These are phyloP conservation scores for Gymnocheta viridis DNA, from an alignment of 2,888 invertebrate species.

Conservation along the genomic window DNA sequence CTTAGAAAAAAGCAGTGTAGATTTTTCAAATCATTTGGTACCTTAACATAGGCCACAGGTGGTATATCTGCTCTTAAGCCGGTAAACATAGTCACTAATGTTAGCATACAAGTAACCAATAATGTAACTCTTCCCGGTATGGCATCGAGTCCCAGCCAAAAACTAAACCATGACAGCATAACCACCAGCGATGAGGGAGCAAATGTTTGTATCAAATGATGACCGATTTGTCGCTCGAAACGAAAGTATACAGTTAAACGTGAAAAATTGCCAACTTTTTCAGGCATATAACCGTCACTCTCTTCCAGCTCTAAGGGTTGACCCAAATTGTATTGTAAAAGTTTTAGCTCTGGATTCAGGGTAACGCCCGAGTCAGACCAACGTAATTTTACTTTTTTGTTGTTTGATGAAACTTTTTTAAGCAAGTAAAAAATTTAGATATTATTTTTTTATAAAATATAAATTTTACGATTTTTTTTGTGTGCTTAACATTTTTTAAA, in stretches of 20 bases:
- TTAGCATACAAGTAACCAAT: constrained; percentile 92
- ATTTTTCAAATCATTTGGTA: constrained; percentile 76
- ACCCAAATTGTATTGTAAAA: constrained; percentile 90
- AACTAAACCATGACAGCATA: constrained; percentile 93
- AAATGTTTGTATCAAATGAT: constrained; percentile 92
- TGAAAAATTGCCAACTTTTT: constrained; percentile 92
- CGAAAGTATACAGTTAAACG: constrained; percentile 89
- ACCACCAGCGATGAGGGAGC: constrained; percentile 92
- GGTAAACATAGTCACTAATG: constrained; percentile 93
- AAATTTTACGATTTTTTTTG: neutral
- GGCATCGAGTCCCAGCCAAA: constrained; percentile 92
- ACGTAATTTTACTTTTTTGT: constrained; percentile 88
- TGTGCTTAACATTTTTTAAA: neutral
- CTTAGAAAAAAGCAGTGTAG: neutral
- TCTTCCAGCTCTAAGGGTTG: constrained; percentile 88
- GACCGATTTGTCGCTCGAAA: constrained; percentile 92
- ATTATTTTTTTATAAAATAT: neutral
- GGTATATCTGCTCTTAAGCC: constrained; percentile 91
- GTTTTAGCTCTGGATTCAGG: constrained; percentile 89
- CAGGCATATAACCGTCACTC: constrained; percentile 88
- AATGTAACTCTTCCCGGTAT: constrained; percentile 92
- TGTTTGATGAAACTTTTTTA: constrained; percentile 88
- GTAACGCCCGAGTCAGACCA: constrained; percentile 90
- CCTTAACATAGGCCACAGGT: constrained; percentile 93
- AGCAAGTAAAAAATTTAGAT: neutral